Base-by-base conservation (phyloP, 53 echinoderm and acorn worm genomes). In the Echinometra lucunter region DNA sequence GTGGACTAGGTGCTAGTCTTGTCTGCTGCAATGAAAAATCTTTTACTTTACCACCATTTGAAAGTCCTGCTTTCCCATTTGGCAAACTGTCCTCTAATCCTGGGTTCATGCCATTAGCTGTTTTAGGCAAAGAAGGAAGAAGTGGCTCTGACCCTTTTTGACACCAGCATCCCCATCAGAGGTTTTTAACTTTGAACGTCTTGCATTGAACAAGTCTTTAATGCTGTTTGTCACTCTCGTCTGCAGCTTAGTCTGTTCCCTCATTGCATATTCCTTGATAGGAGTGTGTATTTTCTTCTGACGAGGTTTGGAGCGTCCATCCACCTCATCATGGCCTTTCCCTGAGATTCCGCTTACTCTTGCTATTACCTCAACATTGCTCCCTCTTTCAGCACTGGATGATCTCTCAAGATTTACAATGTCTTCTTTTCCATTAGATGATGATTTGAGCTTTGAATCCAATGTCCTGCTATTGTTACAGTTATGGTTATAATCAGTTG, bases 191-290 rank as follows among this genome's bases (percentile, higher is more conserved):
- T 60, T 89, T 58, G 89, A 89, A 47, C 89, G 89, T 57, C 55
- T 95, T 78, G 95, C 81, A 66, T 53, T 60, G 92, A 95, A 82
- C 40, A 92, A 37, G 83, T 91, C 91, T 63, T 60, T 90, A 27
- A 82, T 92, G 47, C 82, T 92, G 35, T 55, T 91, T 40, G 90
- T 89, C 4, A 95, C 88, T 92, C 85, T 40, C 23, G 94, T 94
- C 66, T 94, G 82, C 66, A 94, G 45, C 58, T 94, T 94, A 9
- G 94, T 94, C 6, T 94, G 94, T 58, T 94, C 94, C 42, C 94
- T 66, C 94, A 94, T 94, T 45, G 94, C 57, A 94, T 94, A 94
- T 37, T 58, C 85, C 45, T 94, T 94, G 66, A 82, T 63, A 44
- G 94, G 82, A 40, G 83, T 94, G 37, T 94, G 60, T 18, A 94